These are phyloP conservation scores for Brachylomia viminalis DNA, from an alignment of 2,888 invertebrate genomes.

Conservation along the genomic window DNA sequence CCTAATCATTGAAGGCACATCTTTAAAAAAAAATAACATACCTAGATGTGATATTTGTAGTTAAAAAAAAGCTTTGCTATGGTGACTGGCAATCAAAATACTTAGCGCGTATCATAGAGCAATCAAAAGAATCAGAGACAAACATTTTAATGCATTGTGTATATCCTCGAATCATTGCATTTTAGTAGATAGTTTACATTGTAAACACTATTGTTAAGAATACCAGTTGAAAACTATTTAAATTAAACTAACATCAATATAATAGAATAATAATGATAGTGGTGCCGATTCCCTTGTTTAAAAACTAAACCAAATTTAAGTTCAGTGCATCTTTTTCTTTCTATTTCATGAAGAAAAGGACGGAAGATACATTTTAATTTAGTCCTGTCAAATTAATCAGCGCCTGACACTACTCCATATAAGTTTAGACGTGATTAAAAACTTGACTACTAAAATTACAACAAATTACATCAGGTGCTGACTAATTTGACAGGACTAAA, in stretches of 20 bases:
- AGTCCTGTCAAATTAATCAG: too few species aligned
- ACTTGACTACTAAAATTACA: too few species aligned
- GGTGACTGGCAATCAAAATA: slow-evolving; percentile 24
- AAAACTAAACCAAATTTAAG: too few species aligned
- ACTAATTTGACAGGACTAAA: too few species aligned
- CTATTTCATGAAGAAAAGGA: too few species aligned
- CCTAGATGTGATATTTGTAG: slow-evolving; percentile 30
- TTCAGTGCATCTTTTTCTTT: too few species aligned
- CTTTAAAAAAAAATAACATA: too few species aligned
- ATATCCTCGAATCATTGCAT: slow-evolving; percentile 41
- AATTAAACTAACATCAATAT: slow-evolving; percentile 5
- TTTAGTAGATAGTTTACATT: slow-evolving; percentile 23
- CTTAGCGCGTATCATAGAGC: not conserved
- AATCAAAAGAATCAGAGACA: slow-evolving; percentile 22
- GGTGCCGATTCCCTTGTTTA: too few species aligned
- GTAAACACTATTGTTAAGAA: slow-evolving; percentile 16
- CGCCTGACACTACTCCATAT: too few species aligned
- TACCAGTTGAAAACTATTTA: not conserved
- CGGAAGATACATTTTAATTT: too few species aligned
- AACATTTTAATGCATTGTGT: slow-evolving; percentile 36
- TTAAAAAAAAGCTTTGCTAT: slow-evolving; percentile 11
- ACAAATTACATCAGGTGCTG: too few species aligned
- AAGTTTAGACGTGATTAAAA: too few species aligned
- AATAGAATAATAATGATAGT: not conserved
- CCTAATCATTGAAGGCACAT: not conserved